Evolutionary conservation across 2,797 vertebrate genomes (phyloP), one percentile per base, ranked within the genome.

Genomic region (Triplophysa yarkandensis): DNA sequence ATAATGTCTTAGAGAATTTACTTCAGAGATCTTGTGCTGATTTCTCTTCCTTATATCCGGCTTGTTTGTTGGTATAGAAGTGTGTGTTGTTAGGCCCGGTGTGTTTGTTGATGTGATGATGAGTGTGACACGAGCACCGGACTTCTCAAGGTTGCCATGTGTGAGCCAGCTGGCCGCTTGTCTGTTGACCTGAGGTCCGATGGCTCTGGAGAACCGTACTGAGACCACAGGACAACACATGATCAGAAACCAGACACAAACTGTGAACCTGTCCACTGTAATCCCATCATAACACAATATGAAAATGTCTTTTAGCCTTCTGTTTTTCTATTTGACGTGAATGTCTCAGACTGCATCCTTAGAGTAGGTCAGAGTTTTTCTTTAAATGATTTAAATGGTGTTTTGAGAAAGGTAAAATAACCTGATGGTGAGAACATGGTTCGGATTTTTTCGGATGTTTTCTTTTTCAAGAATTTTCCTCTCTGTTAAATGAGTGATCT

Each of bases 161-260:
- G 55, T 61, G 41, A 25, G 55, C 68, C 68, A 71, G 55, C 55
- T 71, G 68, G 68, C 68, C 32, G 13, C 25, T 58, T 10, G 54
- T 57, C 36, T 44, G 7, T 7, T 44, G 68, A 39, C 68, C 55
- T 71, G 55, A 25, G 55, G 55, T 71, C 54, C 6, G 55, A 60
- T 21, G 11, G 19, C 54, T 57, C 36, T 32, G 39, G 36, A 70
- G 27, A 48, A 71, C 68, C 34, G 55, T 19, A 9, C 39, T 1
- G 14, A 60, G 19, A n/a, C 39, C 9, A 30, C 41, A 44, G 14
- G 55, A 71, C 19, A 36, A 46, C 25, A 44, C 41, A 60, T 41
- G 17, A 30, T 46, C 52, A 11, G 19, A 36, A 36, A 25, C 8
- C 65, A 39, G 19, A 5, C 50, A 28, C 54, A 21, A 9, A 36